Base-by-base conservation (phyloP, 2,888 invertebrate species). In the Gisinianus flammeolus region DNA sequence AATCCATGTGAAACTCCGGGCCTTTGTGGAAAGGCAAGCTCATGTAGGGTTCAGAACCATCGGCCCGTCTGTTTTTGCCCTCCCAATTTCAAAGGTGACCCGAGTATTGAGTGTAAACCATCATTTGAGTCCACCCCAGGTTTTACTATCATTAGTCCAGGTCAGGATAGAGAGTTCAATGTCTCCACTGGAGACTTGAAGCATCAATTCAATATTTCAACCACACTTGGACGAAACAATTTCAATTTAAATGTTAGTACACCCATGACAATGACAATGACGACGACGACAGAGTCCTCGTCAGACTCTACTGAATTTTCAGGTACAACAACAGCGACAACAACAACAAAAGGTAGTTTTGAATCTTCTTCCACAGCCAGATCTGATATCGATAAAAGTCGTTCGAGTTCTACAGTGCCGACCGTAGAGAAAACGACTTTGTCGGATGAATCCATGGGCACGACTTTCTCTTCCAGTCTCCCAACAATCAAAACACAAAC, bases 31-130 rank as follows among this genome's bases (percentile, higher is more conserved):
- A 90, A 91, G 95, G 86, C 89, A 85, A 92, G 94, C 19, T 90
- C 91, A 77, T 95, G 95, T 85, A 91, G 91, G 86, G 93, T 94
- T 30, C 91, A 92, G 81, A 92, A 92, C 85, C 95, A 95, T 85
- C 93, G 93, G 86, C 94, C 95, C 0, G 90, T 93, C 82, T 94
- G 94, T 86, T 91, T 91, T 28, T 94, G 94, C 86, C 83, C 85
- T 31, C 81, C 83, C 28, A 85, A 85, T 76, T 85, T 83, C 26
- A 93, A 93, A 79, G 95, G 95, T 2, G 92, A 95, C 87, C 92
- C 95, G 1, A 88, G 90, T 16, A 88, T 88, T 35, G 92, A 92
- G 28, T 96, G 96, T 28, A 62, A 16, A 26, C 62, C 62, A 16
- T 62, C 62, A 62, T 28, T 62, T 62, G n/a, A n/a, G n/a, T n/a